Base-by-base conservation (phyloP, 2,113 vertebrate genomes). In the Etheostoma cragini region DNA sequence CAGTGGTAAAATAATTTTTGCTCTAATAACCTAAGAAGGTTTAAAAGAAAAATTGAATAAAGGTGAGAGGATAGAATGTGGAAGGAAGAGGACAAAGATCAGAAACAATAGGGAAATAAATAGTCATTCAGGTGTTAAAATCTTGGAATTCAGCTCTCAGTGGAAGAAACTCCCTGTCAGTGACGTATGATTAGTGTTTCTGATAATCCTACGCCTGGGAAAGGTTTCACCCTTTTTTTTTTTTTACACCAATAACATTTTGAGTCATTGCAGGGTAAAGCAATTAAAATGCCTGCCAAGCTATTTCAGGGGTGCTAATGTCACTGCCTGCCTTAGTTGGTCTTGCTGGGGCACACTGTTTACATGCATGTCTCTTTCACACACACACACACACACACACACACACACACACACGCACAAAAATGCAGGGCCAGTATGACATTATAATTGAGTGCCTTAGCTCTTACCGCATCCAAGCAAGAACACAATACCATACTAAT, bases 251-350 rank as follows among this genome's bases (percentile, higher is more conserved):
- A 80, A 62, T 49, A 87, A 73, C 66, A 74, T 85, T 88, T 88
- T 93, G 89, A 94, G 82, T 60, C 84, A 86, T 82, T 72, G 85
- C 91, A 94, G 93, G 72, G 84, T 73, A 78, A 86, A 84, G 87
- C 93, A 93, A 95, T 95, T 94, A 94, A 94, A 93, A 94, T 95
- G 85, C 93, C 91, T 90, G 72, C 65, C 72, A 72, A 81, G 89
- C 91, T 94, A 95, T 94, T 95, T 93, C 79, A 91, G 87, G 88
- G 84, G 77, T 88, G 89, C 83, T 89, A 90, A 85, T 83, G 90
- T 90, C 69, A 4, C 80, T 61, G 76, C 79, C 67, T 78, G 78
- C 90, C 83, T 81, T 87, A 87, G 89, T 88, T 80, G 88, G 84
- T 75, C 72, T 72, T 81, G 66, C 83, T 73, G 57, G 68, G 74